Base-by-base conservation (phyloP, 2,888 invertebrate genomes). In the Germaria angustata region DNA sequence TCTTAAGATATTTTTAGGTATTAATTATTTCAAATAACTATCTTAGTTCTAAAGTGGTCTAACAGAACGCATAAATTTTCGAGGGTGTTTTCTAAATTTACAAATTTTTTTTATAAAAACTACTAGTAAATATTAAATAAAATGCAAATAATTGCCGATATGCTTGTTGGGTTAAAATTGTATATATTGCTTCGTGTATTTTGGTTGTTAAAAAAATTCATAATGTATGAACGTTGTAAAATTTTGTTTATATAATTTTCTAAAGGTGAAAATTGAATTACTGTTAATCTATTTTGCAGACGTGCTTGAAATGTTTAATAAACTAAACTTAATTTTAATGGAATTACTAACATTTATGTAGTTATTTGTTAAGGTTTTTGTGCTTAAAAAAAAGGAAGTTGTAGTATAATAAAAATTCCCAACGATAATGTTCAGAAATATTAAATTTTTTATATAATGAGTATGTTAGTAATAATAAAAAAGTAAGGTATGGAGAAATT, bases 181-280 rank as follows among this genome's bases (percentile, higher is more conserved):
- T n/a, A n/a, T 28, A 5, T 4, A 4, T 17, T 57, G 1, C 36
- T 22, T 9, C 7, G 11, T 44, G 34, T 22, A 39, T 20, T 13
- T n/a, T n/a, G 15, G 36, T 32, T 39, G 15, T 13, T 17, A 34
- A 17, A 32, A 20, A 36, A 9, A 15, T 46, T 11, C 39, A 11
- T 51, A 72, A 36, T 49, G 39, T 17, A 63, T 57, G 44, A 55
- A 39, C 55, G 28, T 49, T 59, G 51, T 71, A 71, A 34, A 39
- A 46, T 69, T 63, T 76, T 49, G 41, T 63, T 61, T 53, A 49
- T 20, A 49, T 66, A 69, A 59, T 51, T 61, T 81, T 68, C 66
- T 68, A 80, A 76, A 79, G 75, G 75, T 80, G 71, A 61, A 82
- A 79, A 82, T 82, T 82, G 66, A 82, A 82, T 82, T 82, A 82